Evolutionary conservation across 1,140 invertebrate genomes (phyloP), one percentile per base, ranked within the genome.

Genomic region (Xylocopa sonorina): DNA sequence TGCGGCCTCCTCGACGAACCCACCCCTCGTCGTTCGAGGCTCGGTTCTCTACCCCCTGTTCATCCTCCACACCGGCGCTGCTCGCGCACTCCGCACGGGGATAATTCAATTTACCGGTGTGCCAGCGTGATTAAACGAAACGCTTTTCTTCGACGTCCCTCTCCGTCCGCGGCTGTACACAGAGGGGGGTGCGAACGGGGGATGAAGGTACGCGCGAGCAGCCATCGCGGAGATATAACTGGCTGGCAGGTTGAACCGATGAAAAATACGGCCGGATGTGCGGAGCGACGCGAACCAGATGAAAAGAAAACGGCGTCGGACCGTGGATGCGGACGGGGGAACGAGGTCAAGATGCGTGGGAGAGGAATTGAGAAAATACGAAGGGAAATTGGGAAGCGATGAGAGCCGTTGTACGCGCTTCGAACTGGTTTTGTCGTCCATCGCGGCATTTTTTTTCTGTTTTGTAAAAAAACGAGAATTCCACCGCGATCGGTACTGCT

Each of bases 91-190:
- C 73, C 7, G 10, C 67, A 38, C 29, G 27, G 55, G 29, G 72
- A 67, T 85, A 85, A 85, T 85, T 85, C 82, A 85, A 85, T 85
- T 85, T 85, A 62, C 83, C 50, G 73, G 38, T 60, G 38, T 60
- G 66, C 57, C 34, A 27, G 57, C 73, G 68, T 78, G 82, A 85
- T 85, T 85, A 84, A 84, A 84, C 78, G 78, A 41, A 66, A 74
- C 78, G 82, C 48, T 84, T 81, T 58, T n/a, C 78, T 81, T 76
- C 72, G 60, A 63, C 58, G 60, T n/a, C 43, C n/a, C n/a, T 16
- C 0, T 12, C 1, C 27, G 18, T 6, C 21, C 34, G 6, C 41
- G 18, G 12, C n/a, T 34, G n/a, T 43, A 48, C 62, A 75, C 43
- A 10, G 21, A 16, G 29, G 21, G 1, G 48, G 48, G 38, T 7